Base-by-base conservation (phyloP, 2,113 vertebrate genomes). In the Daubentonia madagascariensis region DNA sequence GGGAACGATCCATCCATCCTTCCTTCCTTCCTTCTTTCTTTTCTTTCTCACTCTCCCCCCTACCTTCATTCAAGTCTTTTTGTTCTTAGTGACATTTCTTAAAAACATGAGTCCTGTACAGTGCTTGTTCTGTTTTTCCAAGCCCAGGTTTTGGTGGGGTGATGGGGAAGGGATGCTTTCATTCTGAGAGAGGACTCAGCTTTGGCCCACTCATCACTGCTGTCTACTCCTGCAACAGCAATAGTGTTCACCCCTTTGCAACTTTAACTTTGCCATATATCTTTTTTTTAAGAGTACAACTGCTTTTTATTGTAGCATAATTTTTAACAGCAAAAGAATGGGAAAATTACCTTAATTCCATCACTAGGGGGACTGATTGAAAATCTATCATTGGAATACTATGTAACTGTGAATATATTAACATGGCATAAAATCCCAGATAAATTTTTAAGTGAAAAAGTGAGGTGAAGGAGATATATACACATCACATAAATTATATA, bases 11-110 rank as follows among this genome's bases (percentile, higher is more conserved):
- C n/a, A 20, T 16, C 68, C 12, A 0, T 23, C n/a, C 11, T 8
- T 8, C 32, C 20, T 23, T 5, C 20, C n/a, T 6, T 3, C 17
- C 3, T 8, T 0, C 13, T 1, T 35, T 2, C 63, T 6, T 8
- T 16, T 7, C 3, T 35, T 3, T 9, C 7, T 4, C 3, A n/a
- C 16, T 52, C 16, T 52, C 14, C 52, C 16, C 12, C 76, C 13
- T 32, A 5, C 28, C 65, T 92, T 65, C 59, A 54, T 63, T 81
- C 5, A 32, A 52, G 35, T 54, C 28, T 10, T 54, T 89, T 63
- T 80, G 28, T 48, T 14, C 83, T 70, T 59, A 13, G 12, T 76
- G 52, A 50, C 20, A 23, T 16, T 76, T 70, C 50, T 37, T 28
- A 73, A 80, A 89, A 65, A 65, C 0, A 0, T 37, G 48, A 85